Base-by-base conservation (phyloP, 1,140 invertebrate genomes). In the Diorhabda carinulata region DNA sequence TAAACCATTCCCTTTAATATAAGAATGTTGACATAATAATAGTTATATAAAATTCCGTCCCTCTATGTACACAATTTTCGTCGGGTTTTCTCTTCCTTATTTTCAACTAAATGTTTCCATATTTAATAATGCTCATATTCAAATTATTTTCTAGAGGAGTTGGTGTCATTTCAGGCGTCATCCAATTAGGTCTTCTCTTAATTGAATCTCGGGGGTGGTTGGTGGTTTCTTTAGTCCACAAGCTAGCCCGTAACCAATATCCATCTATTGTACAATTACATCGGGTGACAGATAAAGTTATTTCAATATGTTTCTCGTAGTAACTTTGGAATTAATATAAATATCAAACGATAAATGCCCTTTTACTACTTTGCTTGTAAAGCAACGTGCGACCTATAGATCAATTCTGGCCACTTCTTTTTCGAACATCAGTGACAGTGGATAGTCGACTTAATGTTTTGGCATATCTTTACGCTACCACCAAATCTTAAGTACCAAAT, bases 101-200 rank as follows among this genome's bases (percentile, higher is more conserved):
- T 41, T 41, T 41, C 65, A 57, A 9, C 9, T 58, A 78, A 76
- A 76, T 77, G 77, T 74, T 73, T 73, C 70, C 69, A 76, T 72
- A 76, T 79, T 79, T 77, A 79, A 77, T 78, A 77, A 73, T 76
- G 74, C 78, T 79, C 76, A 79, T 77, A 79, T 79, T 79, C 76
- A 78, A 79, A 78, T 78, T 79, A 79, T 77, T 76, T 76, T 72
- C 69, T 52, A 64, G 72, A 64, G 72, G 61, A 69, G 68, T 71
- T 68, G 71, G 71, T 70, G 68, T 70, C 64, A 67, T 64, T 68
- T 68, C 65, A 63, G 69, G 70, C 68, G 66, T 69, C 69, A 67
- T 74, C 78, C 76, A 79, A 79, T 79, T 79, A 79, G 72, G 72
- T 67, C 71, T 69, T 62, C 64, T 66, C 65, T 70, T 78, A 78